Evolutionary conservation across 1,140 invertebrate species (phyloP), one percentile per base, ranked within the genome.

Genomic region (Thrips palmi): DNA sequence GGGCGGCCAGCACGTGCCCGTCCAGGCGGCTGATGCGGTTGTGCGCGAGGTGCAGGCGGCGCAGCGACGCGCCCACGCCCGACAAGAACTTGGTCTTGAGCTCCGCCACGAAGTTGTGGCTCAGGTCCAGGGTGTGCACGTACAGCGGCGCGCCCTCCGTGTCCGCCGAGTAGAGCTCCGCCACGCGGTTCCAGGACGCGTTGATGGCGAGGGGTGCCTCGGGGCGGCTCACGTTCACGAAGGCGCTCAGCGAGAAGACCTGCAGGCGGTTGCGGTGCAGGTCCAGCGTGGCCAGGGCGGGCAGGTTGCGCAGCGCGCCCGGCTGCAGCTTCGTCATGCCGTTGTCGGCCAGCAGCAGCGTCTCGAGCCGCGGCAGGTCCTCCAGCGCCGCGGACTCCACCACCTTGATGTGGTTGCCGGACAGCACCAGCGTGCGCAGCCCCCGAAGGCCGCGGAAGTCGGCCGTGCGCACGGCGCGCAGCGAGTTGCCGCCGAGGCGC

Each of bases 21-120:
- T 75, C 71, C 42, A 87, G 62, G 12, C 66, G 60, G 1, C 59
- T 63, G 23, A 85, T 70, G 45, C 70, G 71, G 53, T 88, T 89
- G 53, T 87, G 85, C 25, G 77, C 80, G 39, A 87, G 67, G 57
- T 86, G 85, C 28, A 88, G 62, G 54, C 84, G 80, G n/a, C 75
- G 62, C 40, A 81, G 53, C 2, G 68, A 64, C 31, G 63, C 58
- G n/a, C 68, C 63, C 29, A 77, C 56, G 21, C 65, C 60, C 30
- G 66, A 58, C 32, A 80, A 64, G 46, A 71, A 65, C 46, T 65
- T 62, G 41, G 63, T 65, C 41, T 77, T 76, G 41, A 81, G 64
- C 39, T 68, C 64, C 25, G 55, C 52, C 8, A 85, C 53, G 33
- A 65, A 63, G 49, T 82, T 82, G 47, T 71, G 66, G 21, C 71